Evolutionary conservation across 2,888 invertebrate genomes (phyloP), one percentile per base, ranked within the genome.

Genomic region (Trissolcus brochymenae): DNA sequence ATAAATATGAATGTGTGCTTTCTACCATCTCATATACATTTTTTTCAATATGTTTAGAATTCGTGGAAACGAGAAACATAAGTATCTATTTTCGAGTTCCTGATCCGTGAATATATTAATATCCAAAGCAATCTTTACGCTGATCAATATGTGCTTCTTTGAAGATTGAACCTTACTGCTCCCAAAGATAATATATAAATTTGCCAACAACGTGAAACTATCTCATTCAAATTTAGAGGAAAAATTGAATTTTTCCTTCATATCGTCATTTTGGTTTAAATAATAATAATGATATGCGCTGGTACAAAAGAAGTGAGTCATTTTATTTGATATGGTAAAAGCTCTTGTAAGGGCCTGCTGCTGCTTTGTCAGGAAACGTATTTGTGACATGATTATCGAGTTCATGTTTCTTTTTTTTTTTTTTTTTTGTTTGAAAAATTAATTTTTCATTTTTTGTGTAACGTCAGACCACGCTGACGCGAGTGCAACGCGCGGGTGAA

Each of bases 21-120:
- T 35, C 11, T 1, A 1, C 7, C 35, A 35, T 35, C 35, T 35
- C 9, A 2, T 11, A 35, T 2, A 7, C 35, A 35, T 6, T 35
- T 35, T 35, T 35, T 35, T 1, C 2, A 7, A 35, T 35, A 7
- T 0, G 9, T 35, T 35, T 56, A 19, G 14, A 21, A 19, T 14
- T 16, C 11, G 59, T 21, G 46, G 51, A 74, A 67, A 74, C 62
- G 62, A 62, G 21, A 56, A 70, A 54, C 57, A 65, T 68, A 53
- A 64, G 64, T 64, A 11, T 35, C 35, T 35, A 35, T 35, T 35
- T 35, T 66, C 62, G 54, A 76, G 65, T 70, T 76, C 51, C 43
- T 61, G 55, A 71, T 71, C 51, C 66, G 51, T 55, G 66, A 61
- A 76, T 76, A 66, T 66, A 66, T 66, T 76, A 54, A 70, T 70